phyloP scores from a whole-genome alignment of 2,113 vertebrate genomes.

The Crotalus tigris region DNA sequence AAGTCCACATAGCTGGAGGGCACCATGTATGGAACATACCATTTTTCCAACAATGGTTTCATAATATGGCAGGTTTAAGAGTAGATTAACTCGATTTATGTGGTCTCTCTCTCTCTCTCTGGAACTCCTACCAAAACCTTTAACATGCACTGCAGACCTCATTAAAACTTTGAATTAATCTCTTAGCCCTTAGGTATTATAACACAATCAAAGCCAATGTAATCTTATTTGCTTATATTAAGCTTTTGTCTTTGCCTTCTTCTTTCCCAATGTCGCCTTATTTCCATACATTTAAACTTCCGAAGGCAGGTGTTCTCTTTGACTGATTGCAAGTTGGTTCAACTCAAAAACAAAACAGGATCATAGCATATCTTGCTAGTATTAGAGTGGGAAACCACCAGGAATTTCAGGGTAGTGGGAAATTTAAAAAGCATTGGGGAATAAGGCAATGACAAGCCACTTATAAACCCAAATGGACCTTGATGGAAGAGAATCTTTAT shows the following conservation, averaged over 20 bases:
- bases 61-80: not conserved
- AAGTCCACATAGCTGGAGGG: not conserved
- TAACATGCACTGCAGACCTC: not conserved
- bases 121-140: not conserved
- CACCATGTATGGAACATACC: not conserved
- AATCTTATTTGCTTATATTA: not conserved
- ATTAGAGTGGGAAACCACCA: not conserved
- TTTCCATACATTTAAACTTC: not conserved
- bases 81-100: not conserved
- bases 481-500: not conserved
- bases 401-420: not conserved
- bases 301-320: not conserved
- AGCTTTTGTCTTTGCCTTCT: not conserved
- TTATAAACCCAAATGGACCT: not conserved
- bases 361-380: not conserved
- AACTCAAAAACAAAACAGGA: not conserved
- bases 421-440: not conserved
- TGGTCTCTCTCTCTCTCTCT: not conserved
- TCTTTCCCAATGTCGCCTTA: not conserved
- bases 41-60: not conserved
- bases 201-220: not conserved
- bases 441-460: not conserved
- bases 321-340: not conserved
- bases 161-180: not conserved
- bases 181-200: not conserved